phyloP scores from a whole-genome alignment of 2,797 vertebrate species.

The Pipistrellus nathusii region DNA sequence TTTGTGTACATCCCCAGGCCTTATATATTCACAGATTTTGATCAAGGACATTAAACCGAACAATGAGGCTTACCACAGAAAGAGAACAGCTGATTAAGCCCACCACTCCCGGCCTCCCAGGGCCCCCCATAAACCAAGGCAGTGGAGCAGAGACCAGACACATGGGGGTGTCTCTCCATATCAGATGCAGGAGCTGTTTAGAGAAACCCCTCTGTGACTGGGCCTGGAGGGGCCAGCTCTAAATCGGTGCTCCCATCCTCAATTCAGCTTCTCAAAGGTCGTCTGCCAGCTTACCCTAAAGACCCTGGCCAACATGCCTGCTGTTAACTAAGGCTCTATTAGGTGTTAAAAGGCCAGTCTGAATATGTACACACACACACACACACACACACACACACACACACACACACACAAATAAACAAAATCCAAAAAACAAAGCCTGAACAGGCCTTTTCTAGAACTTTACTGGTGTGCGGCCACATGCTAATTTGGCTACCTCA shows the following conservation, averaged over 20 bases:
- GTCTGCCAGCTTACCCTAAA: background rate
- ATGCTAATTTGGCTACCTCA: no score
- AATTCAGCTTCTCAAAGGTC: background rate
- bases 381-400: no score
- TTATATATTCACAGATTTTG: slow-evolving; percentile 61
- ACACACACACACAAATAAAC: background rate
- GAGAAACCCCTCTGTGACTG: background rate
- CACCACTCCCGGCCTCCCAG: background rate
- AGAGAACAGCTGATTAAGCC: slow-evolving; percentile 65
- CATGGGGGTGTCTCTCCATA: background rate
- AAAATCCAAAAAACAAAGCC: background rate
- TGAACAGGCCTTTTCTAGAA: background rate
- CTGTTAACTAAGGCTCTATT: background rate
- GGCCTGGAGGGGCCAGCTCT: background rate
- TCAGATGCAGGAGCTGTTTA: background rate
- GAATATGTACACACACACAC: background rate
- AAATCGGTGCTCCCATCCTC: background rate
- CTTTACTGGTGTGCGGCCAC: background rate
- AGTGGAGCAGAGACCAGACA: slow-evolving; percentile 56
- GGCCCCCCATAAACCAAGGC: background rate
- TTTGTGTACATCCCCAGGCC: slow-evolving; percentile 71
- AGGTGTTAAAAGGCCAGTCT: background rate
- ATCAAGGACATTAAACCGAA: slow-evolving; percentile 77
- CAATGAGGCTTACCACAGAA: slow-evolving; percentile 71
- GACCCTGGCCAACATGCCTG: background rate